Evolutionary conservation across 2,113 vertebrate genomes (phyloP), one percentile per base, ranked within the genome.

Genomic region (Arvicanthis niloticus): DNA sequence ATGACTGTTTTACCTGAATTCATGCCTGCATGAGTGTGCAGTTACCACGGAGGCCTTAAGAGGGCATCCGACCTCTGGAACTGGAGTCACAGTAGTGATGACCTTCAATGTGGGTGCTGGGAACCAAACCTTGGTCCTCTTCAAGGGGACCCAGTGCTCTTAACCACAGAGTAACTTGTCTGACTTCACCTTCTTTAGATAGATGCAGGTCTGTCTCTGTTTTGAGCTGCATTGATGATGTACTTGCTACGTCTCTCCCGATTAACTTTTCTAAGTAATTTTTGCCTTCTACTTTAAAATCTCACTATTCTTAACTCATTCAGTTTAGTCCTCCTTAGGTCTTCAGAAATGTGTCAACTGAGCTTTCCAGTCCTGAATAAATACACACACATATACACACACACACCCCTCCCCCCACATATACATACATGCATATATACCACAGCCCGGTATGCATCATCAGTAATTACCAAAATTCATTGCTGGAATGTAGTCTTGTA

Each of bases 381-480:
- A 10, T 3, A 62, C 5, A 21, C 58, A 60, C 53, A 91, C 72
- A 21, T 76, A 4, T 58, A 56, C 65, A 56, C 1, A 4, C 65
- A 56, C 65, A 56, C 1, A 88, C 8, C 60, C 10, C 51, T 10
- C 10, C 51, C 51, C 51, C 51, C 51, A 22, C 58, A 60, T 21
- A 6, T 21, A 22, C 21, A 22, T 21, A 60, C 53, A 89, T 76
- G 17, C 80, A 4, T 65, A 48, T 65, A 48, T 1, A 85, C 12
- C 45, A 1, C 2, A 73, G 86, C 34, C 13, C 22, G n/a, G 6
- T 88, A 40, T 37, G 42, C 21, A 26, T 53, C 19, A 93, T 72
- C 51, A 88, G 13, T 42, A 3, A 91, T 91, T 73, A 12, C 67
- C 58, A 85, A 96, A 94, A 19, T 91, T 91, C 76, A 86, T 42